Evolutionary conservation across 2,113 vertebrate genomes (phyloP), one percentile per base, ranked within the genome.

Genomic region (Callionymus lyra): DNA sequence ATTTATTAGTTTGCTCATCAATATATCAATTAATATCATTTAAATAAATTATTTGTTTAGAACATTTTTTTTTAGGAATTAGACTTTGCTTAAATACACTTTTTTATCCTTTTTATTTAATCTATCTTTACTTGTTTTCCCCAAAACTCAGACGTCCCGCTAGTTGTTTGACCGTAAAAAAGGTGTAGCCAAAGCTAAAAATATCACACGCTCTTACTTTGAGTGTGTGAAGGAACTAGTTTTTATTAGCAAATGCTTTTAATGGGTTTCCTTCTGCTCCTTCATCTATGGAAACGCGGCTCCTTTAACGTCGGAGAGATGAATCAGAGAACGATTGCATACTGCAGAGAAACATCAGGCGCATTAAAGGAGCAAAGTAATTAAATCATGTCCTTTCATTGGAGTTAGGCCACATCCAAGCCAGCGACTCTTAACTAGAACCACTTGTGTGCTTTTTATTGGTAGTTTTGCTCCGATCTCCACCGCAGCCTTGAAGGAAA

Each of bases 321-420:
- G 66, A 81, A 81, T 80, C 66, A 75, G 76, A 72, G 75, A 81
- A 56, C 70, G 64, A 80, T 80, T 71, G 78, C 64, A 83, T 72
- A 76, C 66, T 78, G 12, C 15, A 27, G 41, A 79, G 79, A 74
- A 81, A 83, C 81, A 81, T 69, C 71, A 77, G 75, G 73, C 72
- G 50, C 76, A 80, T 82, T 82, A 80, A 85, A 82, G 71, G 63
- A 73, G 64, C 69, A 83, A 76, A 80, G 77, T 81, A 82, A 85
- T 85, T 79, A 84, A 84, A 83, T 83, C 80, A 82, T 82, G 82
- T 83, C 75, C 77, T 85, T 76, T 82, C 73, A 81, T 84, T 83
- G 80, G 69, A 77, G 79, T 82, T 75, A 70, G 64, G 59, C 82
- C 82, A 84, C 82, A 85, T 82, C 70, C 67, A 80, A 82, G 77